Evolutionary conservation across 2,797 vertebrate genomes (phyloP).

Genomic region (Acanthopagrus latus): DNA sequence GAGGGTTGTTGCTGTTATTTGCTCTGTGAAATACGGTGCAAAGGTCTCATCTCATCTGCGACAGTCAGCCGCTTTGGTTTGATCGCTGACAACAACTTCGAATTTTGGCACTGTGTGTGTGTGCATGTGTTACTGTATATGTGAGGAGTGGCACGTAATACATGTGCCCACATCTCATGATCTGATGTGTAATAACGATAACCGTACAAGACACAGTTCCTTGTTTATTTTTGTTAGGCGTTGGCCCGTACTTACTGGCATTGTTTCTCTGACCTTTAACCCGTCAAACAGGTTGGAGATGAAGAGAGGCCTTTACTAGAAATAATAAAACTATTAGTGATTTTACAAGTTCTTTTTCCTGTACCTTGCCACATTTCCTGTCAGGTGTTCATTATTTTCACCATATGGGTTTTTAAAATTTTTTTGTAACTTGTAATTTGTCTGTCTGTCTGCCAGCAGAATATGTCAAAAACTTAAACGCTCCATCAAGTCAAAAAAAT

Average conservation of each 20-base stretch:
- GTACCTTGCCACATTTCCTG: background rate
- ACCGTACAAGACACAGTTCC: constrained; percentile 8
- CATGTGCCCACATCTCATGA: background rate
- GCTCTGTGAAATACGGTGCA: constrained; percentile 27
- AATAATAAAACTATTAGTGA: constrained; percentile 9
- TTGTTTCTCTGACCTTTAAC: constrained; percentile 69
- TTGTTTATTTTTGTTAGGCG: constrained; percentile 33
- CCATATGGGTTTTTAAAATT: no score
- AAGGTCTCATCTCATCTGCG: constrained; percentile 15
- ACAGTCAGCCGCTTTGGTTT: constrained; percentile 10
- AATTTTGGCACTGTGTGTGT: background rate
- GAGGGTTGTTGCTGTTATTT: constrained; percentile 12
- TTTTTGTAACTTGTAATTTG: background rate
- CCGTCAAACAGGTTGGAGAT: constrained; percentile 61
- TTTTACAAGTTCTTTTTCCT: background rate
- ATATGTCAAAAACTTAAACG: background rate
- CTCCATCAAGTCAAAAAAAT: no score
- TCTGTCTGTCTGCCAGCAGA: background rate
- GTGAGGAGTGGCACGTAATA: background rate
- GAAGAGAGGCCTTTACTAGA: constrained; percentile 41
- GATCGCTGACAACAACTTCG: constrained; percentile 8
- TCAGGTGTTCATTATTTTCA: background rate
- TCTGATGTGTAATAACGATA: constrained; percentile 12
- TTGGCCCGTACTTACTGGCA: constrained; percentile 1
- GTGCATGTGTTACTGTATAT: constrained; percentile 20